Evolutionary conservation across 2,797 vertebrate genomes (phyloP), one percentile per base, ranked within the genome.

Genomic region (Melanotaenia nigrans): DNA sequence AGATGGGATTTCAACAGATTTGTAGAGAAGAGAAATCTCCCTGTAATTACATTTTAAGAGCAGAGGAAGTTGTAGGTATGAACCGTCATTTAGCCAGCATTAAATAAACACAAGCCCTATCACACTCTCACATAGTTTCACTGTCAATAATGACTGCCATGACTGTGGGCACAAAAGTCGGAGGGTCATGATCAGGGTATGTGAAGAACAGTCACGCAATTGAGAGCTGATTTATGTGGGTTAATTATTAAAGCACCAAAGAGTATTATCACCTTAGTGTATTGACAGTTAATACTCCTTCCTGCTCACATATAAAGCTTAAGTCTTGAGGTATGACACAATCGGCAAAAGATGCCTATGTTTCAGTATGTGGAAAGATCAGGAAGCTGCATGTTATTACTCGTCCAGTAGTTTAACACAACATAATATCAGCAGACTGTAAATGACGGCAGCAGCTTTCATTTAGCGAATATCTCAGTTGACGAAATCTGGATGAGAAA

Each of bases 21-120:
- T 78, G 57, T 53, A 47, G 70, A 77, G 69, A 73, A 71, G 62
- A 77, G 57, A 72, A 77, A 61, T 83, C 74, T 71, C 79, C 61
- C 78, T 91, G 59, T 90, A 88, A 92, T 90, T 91, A 86, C 72
- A 72, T 78, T 87, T 89, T 81, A 90, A 88, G 82, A 87, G 80
- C 75, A 81, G 68, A 85, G 87, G 89, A 91, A 92, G 87, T 82
- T 69, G 59, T 32, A 80, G 79, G 71, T 71, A 82, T 66, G 75
- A 91, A 89, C 86, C 75, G 24, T 87, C 79, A 91, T 91, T 91
- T 85, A 86, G 74, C 38, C 78, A 36, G 80, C 76, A 87, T 89
- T 86, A 88, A 90, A 86, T 82, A 88, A 92, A 90, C 86, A 86
- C 62, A 0, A 63, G 75, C 49, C 78, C 83, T 86, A 79, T 86